Conservation (phyloP, 64 coral and sea anemone genomes). For the Dendronephthya gigantea region DNA sequence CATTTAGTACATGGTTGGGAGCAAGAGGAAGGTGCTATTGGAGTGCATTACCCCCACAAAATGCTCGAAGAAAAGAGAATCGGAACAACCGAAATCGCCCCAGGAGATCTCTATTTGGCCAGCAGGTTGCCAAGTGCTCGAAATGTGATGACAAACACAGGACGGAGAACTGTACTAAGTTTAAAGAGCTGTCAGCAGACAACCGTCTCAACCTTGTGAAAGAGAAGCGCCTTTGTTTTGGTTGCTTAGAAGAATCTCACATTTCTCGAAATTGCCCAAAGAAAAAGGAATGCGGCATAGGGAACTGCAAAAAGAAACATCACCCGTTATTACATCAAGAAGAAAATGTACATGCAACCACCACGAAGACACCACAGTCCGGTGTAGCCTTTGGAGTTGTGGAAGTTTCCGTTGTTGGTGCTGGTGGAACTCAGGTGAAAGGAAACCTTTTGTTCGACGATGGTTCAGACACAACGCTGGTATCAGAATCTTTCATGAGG, state of each 20-base stretch:
- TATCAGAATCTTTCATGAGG: background rate
- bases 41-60: background rate
- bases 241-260: constrained; percentile 6
- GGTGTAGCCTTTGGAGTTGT: background rate
- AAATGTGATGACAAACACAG: background rate
- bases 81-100: background rate
- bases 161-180: background rate
- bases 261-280: background rate
- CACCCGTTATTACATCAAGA: background rate
- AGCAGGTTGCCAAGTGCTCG: background rate
- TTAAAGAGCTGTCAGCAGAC: background rate
- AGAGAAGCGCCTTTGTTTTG: background rate
- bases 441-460: constrained; percentile 3
- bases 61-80: too few species aligned
- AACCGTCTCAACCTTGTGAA: background rate
- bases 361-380: background rate
- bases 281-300: background rate
- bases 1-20: background rate
- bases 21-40: background rate
- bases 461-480: background rate
- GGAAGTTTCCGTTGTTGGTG: background rate
- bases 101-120: background rate
- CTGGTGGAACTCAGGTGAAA: background rate
- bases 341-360: background rate
- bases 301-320: background rate